Evolutionary conservation across 2,113 vertebrate genomes (phyloP).

Genomic region (Lophius piscatorius): DNA sequence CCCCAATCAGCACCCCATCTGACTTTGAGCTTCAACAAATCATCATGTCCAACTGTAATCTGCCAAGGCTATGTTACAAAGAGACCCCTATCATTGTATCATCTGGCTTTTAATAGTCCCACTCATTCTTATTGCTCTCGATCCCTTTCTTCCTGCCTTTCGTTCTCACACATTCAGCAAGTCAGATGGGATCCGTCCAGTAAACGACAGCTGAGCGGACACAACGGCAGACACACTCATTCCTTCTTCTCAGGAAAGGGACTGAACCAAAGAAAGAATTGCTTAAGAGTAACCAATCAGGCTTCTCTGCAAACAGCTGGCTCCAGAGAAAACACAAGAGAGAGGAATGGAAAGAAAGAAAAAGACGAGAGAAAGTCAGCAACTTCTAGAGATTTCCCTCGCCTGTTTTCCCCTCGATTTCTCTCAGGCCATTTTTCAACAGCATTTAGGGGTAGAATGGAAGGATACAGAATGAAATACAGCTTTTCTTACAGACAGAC

Average conservation of each 20-base stretch:
- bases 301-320: slow-evolving; percentile 65
- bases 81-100: slow-evolving; percentile 39
- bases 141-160: slow-evolving; percentile 47
- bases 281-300: slow-evolving; percentile 57
- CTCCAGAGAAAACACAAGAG: slow-evolving; percentile 53
- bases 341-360: slow-evolving; percentile 47
- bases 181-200: slow-evolving; percentile 48
- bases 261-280: slow-evolving; percentile 55
- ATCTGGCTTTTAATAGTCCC: slow-evolving; percentile 59
- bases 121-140: slow-evolving; percentile 55
- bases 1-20: slow-evolving; percentile 51
- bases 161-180: slow-evolving; percentile 42
- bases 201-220: slow-evolving; percentile 55
- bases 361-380: slow-evolving; percentile 44
- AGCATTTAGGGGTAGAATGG: slow-evolving; percentile 7
- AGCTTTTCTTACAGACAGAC: slow-evolving; percentile 15
- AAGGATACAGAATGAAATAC: background rate
- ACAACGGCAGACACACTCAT: slow-evolving; percentile 37
- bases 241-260: slow-evolving; percentile 38
- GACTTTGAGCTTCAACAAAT: slow-evolving; percentile 57
- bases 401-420: slow-evolving; percentile 12
- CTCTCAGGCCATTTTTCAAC: slow-evolving; percentile 25
- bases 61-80: slow-evolving; percentile 34
- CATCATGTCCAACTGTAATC: slow-evolving; percentile 51
- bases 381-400: slow-evolving; percentile 47